Conservation (phyloP, 2,888 invertebrate genomes). For the Platypus cylindrus region DNA sequence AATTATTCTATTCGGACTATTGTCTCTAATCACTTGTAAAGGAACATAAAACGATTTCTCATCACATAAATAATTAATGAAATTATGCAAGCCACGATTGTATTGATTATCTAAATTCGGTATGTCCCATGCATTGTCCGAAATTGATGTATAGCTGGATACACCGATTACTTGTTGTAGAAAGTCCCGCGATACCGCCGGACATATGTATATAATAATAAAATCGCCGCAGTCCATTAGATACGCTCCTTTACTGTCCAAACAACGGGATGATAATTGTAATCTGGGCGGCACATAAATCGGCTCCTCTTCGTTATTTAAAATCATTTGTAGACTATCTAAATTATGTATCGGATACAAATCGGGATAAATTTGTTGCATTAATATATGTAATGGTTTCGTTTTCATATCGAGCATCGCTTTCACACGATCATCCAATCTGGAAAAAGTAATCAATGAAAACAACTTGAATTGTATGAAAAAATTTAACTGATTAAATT, state of each 20-base stretch:
- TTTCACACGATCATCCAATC: conserved; percentile 84
- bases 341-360: conserved; percentile 78
- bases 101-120: conserved; percentile 66
- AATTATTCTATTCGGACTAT: conserved; percentile 65
- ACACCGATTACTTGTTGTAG: conserved; percentile 62
- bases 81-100: conserved; percentile 62
- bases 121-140: conserved; percentile 64
- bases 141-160: conserved; percentile 55
- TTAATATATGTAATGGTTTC: conserved; percentile 64
- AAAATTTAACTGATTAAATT: background rate
- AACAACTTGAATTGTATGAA: background rate
- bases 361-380: conserved; percentile 83
- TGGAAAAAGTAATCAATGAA: conserved; percentile 49
- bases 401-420: conserved; percentile 91
- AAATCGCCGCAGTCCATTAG: conserved; percentile 77
- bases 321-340: conserved; percentile 30
- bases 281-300: conserved; percentile 61
- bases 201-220: conserved; percentile 74
- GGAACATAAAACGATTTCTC: conserved; percentile 70
- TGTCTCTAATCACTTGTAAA: conserved; percentile 80
- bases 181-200: conserved; percentile 60
- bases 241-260: conserved; percentile 82
- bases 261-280: conserved; percentile 70
- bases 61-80: conserved; percentile 72
- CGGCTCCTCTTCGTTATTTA: conserved; percentile 28